Evolutionary conservation across 2,888 invertebrate genomes (phyloP), one percentile per base, ranked within the genome.

Genomic region (Diarsia rubi): DNA sequence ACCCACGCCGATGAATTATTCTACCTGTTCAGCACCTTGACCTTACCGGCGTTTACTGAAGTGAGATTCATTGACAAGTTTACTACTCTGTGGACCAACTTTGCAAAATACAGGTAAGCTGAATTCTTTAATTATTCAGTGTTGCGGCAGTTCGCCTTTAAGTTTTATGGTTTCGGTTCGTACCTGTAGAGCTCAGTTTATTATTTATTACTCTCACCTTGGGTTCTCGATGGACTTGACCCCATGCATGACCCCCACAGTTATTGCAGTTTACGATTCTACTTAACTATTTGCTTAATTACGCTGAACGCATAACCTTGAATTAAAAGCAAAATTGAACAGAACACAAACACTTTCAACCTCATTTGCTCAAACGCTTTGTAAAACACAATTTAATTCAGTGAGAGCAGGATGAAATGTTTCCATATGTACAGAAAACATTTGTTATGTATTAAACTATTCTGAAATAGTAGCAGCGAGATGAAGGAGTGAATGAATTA

Each of bases 1-100:
- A 93, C 95, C 0, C 96, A 96, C 68, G 96, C 95, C 0, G 96
- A 96, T 79, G 96, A 96, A n/a, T 73, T 96, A 3, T 96, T 96
- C 79, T 96, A 96, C 75, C 89, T 96, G 81, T 96, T 96, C 75
- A 96, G 93, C 74, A 66, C 75, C 68, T 65, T 92, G 5, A 90
- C 86, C 84, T 63, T 89, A 2, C 88, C 82, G 9, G 88, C 90
- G 16, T 45, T 59, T 37, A 9, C 64, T 14, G 77, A 77, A 78
- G 19, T 14, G 12, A 45, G 27, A 11, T 78, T 77, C 59, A 77
- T 77, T n/a, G 81, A 93, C 65, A 92, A 89, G 72, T 88, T 96
- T 64, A 93, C 93, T 5, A 91, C 88, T 0, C 83, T 96, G 86
- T 96, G 96, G 96, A 94, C 95, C 0, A 95, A 96, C 79, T 96